Evolutionary conservation across 2,888 invertebrate genomes (phyloP), one percentile per base, ranked within the genome.

Genomic region (Plebejus anna): DNA sequence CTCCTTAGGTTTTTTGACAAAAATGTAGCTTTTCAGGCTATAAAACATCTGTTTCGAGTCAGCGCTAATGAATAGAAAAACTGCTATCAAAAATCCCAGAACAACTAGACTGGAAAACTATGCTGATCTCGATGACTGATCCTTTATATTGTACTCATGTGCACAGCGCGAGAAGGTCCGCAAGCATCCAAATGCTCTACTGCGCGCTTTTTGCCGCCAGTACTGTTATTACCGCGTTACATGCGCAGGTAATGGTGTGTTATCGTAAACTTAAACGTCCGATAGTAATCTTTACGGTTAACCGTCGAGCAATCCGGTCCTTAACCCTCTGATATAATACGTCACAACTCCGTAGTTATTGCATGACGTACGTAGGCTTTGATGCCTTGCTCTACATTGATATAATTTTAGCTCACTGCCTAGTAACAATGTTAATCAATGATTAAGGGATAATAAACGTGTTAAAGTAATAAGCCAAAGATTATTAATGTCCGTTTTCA

Each of bases 201-300:
- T 22, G 36, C 11, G 13, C 16, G 5, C 28, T 28, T 61, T 28
- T 61, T 28, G 61, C 11, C 9, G 61, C 9, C 28, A 11, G 61
- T 22, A 59, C 59, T 57, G 59, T 61, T 61, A 32, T 4, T 32
- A 66, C 66, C 32, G 32, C 32, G 32, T 36, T 36, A 36, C 66
- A 42, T 47, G 9, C 47, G n/a, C 28, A 9, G 22, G 28, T 42
- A 72, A 72, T 72, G 72, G 47, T 42, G 42, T 42, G 71, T 42
- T 72, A 47, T 72, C 72, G 72, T 47, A 42, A 47, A 42, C 47
- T 72, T 72, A 42, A 72, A 72, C 47, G 72, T 71, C 71, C 16
- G 71, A 72, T 72, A 72, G 47, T 72, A 47, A 66, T 66, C 66
- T 36, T 66, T 16, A 66, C 66, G 66, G 66, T 66, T 66, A 66